A percentile compares a stretch with the other conserved stretches of the same genome.
Evolutionary conservation across 2,113 vertebrate genomes (phyloP).

Genomic region (Zosterops japonicus): DNA sequence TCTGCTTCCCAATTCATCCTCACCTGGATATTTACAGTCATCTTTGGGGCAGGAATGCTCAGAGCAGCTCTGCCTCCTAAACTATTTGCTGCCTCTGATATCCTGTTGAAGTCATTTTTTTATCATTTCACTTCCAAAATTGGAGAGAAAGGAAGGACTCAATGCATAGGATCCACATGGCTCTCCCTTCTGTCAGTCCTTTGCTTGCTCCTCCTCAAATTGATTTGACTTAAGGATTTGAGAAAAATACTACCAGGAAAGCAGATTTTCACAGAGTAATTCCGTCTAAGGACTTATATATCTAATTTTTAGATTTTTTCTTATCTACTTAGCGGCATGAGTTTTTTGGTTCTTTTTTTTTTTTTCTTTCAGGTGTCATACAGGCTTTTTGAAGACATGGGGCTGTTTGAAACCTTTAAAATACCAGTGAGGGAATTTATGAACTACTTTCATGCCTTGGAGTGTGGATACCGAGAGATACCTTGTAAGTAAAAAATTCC

Average conservation of each 20-base stretch:
- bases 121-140: not conserved
- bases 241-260: not conserved
- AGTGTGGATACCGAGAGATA: constrained; percentile 96
- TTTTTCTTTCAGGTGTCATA: constrained; percentile 85
- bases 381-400: constrained; percentile 96
- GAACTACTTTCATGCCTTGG: constrained; percentile 98
- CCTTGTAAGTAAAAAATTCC: constrained; percentile 86
- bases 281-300: not conserved
- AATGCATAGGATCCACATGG: not conserved
- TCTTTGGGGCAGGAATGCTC: not conserved
- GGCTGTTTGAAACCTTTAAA: constrained; percentile 94
- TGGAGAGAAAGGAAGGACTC: not conserved
- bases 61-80: not conserved
- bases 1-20: not conserved
- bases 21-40: not conserved
- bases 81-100: not conserved
- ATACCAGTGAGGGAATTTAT: constrained; percentile 95
- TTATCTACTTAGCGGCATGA: not conserved
- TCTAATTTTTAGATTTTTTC: not conserved
- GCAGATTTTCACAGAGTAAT: not conserved
- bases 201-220: not conserved
- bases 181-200: not conserved
- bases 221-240: not conserved
- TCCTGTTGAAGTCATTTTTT: not conserved
- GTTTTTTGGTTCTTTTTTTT: not conserved